Conservation (phyloP, 2,113 vertebrate genomes). For the Nerophis lumbriciformis region DNA sequence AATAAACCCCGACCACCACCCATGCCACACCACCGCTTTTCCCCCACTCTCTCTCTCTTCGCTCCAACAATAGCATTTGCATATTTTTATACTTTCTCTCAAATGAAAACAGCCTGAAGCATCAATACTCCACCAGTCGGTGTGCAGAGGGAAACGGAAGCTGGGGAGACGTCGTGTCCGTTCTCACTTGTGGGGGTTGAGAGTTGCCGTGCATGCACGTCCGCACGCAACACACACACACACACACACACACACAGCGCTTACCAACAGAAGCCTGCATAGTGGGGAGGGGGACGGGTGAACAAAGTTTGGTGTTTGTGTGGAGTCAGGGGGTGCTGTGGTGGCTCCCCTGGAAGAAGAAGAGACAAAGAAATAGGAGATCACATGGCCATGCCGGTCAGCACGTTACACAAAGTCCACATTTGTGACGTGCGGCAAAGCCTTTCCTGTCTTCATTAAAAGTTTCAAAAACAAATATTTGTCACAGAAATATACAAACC, state of each 20-base stretch:
- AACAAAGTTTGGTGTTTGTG: constrained; percentile 33
- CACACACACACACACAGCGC: constrained; percentile 4
- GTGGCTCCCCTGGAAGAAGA: constrained; percentile 42
- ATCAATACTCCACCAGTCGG: constrained; percentile 62
- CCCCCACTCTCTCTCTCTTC: constrained; percentile 23
- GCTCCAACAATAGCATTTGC: constrained; percentile 75
- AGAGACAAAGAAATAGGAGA: constrained; percentile 40
- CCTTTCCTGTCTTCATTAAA: too few species aligned
- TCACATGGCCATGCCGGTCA: too few species aligned
- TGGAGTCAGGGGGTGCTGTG: constrained; percentile 20
- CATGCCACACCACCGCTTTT: not conserved
- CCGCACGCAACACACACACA: not conserved
- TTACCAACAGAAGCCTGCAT: constrained; percentile 51
- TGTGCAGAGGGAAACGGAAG: constrained; percentile 61
- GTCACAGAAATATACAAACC: too few species aligned
- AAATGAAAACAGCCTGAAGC: constrained; percentile 74
- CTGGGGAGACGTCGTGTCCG: constrained; percentile 53
- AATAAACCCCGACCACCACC: constrained; percentile 18
- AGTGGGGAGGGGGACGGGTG: constrained; percentile 8
- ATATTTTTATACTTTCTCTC: constrained; percentile 73
- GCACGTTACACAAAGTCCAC: too few species aligned
- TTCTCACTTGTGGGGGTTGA: constrained; percentile 27
- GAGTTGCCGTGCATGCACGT: not conserved
- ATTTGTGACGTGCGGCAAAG: too few species aligned
- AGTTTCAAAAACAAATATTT: too few species aligned